phyloP scores from a whole-genome alignment of 2,113 vertebrate genomes.

The Clinocottus analis region DNA sequence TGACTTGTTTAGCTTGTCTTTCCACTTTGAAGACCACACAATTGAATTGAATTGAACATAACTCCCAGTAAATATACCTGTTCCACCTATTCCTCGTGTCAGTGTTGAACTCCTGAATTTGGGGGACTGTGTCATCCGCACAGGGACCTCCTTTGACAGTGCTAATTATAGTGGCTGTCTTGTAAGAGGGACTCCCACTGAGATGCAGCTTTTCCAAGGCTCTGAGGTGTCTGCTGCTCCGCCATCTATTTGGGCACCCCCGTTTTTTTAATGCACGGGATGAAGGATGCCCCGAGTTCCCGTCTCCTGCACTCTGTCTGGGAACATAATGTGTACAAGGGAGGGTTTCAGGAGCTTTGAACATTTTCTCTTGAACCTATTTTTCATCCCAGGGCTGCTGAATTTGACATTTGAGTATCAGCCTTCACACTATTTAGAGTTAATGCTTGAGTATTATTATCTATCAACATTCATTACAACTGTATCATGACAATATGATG shows the following conservation, averaged over 20 bases:
- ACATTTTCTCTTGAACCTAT: neutral
- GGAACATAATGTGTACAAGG: neutral
- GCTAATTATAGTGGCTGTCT: conserved; percentile 64
- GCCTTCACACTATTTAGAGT: neutral
- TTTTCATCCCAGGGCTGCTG: neutral
- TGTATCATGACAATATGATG: neutral
- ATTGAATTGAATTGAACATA: too few species aligned
- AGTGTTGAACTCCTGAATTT: conserved; percentile 35
- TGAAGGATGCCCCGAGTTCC: neutral
- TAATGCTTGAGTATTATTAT: neutral
- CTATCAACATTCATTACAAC: neutral
- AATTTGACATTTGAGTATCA: neutral
- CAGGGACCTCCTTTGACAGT: conserved; percentile 54
- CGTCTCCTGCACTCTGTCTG: neutral
- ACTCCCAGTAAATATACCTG: conserved; percentile 23
- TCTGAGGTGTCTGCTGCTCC: conserved; percentile 47
- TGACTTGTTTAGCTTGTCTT: neutral
- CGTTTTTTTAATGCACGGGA: conserved; percentile 19
- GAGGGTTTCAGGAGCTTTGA: neutral
- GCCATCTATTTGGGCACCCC: conserved; percentile 20
- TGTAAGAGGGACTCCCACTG: conserved; percentile 60
- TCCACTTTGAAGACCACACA: neutral
- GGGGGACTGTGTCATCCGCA: conserved; percentile 57
- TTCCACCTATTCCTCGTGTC: neutral
- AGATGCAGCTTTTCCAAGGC: conserved; percentile 52